A percentile compares a stretch with the other conserved stretches of the same genome.
These are phyloP conservation scores for Cheirogaleus major DNA, from an alignment of 2,797 vertebrate species.

Conservation along the genomic window DNA sequence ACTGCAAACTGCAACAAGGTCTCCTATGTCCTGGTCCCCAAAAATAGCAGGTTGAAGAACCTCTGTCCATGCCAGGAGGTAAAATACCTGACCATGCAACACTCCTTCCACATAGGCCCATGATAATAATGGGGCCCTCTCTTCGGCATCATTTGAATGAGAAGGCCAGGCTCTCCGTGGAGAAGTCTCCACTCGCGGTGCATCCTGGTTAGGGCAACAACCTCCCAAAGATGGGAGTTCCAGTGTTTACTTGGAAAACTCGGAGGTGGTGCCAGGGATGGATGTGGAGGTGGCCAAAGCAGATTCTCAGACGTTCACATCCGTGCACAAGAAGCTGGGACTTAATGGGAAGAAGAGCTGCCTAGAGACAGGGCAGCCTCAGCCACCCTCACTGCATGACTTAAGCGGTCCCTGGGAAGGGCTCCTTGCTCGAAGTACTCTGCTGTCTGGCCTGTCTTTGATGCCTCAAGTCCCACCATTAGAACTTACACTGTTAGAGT, in stretches of 20 bases:
- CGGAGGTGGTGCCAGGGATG: not conserved
- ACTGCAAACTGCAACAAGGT: not conserved
- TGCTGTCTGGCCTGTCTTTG: not conserved
- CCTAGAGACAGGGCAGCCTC: not conserved
- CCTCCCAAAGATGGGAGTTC: not conserved
- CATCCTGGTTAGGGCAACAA: not conserved
- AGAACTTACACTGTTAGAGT: slow-evolving; percentile 7
- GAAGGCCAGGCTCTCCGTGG: not conserved
- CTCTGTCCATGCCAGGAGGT: not conserved
- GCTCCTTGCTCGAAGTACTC: not conserved
- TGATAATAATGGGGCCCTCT: not conserved
- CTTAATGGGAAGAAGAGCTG: not conserved
- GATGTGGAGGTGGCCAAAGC: not conserved
- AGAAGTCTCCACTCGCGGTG: not conserved
- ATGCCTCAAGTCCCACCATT: not conserved
- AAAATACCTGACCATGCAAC: not conserved
- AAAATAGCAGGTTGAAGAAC: not conserved
- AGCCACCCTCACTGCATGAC: not conserved
- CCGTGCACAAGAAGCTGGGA: not conserved
- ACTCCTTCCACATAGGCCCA: not conserved
- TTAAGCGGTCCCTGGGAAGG: not conserved
- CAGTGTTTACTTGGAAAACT: not conserved
- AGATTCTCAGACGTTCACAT: not conserved
- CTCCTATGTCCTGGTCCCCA: not conserved
- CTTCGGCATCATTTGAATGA: not conserved